Conservation (phyloP, 1,140 invertebrate genomes). For the Papilio polyxenes region DNA sequence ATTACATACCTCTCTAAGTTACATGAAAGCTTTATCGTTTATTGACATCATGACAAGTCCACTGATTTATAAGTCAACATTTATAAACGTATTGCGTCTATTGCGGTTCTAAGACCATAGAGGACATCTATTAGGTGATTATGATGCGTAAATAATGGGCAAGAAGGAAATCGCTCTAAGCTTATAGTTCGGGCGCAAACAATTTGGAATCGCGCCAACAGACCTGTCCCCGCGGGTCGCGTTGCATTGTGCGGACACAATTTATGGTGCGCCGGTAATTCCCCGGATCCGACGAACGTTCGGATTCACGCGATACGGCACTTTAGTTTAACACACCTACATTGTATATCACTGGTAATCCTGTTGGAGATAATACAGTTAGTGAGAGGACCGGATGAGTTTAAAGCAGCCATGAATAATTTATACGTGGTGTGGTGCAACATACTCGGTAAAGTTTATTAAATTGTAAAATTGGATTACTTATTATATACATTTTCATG, state of each 20-base stretch:
- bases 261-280: slow-evolving; percentile 42
- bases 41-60: not conserved
- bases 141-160: not conserved
- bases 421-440: not conserved
- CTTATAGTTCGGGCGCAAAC: slow-evolving; percentile 37
- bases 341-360: slow-evolving; percentile 32
- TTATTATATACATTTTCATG: not conserved
- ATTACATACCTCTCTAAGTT: not conserved
- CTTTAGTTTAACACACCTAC: slow-evolving; percentile 25
- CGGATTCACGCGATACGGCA: slow-evolving; percentile 34
- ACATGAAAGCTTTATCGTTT: slow-evolving; percentile 1
- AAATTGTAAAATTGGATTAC: not conserved
- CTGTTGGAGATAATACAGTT: slow-evolving; percentile 25
- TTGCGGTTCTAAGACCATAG: not conserved
- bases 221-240: slow-evolving; percentile 35
- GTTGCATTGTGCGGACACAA: slow-evolving; percentile 44
- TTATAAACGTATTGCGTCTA: not conserved
- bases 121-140: not conserved
- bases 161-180: not conserved
- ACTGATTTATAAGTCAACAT: not conserved
- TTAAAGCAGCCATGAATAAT: slow-evolving; percentile 13
- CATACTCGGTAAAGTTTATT: not conserved
- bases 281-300: slow-evolving; percentile 36
- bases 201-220: slow-evolving; percentile 43
- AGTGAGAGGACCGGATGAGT: slow-evolving; percentile 18